A percentile compares a stretch with the other conserved stretches of the same genome.
These are phyloP conservation scores for Parochlus steinenii DNA, from an alignment of 2,888 invertebrate species.

Conservation along the genomic window DNA sequence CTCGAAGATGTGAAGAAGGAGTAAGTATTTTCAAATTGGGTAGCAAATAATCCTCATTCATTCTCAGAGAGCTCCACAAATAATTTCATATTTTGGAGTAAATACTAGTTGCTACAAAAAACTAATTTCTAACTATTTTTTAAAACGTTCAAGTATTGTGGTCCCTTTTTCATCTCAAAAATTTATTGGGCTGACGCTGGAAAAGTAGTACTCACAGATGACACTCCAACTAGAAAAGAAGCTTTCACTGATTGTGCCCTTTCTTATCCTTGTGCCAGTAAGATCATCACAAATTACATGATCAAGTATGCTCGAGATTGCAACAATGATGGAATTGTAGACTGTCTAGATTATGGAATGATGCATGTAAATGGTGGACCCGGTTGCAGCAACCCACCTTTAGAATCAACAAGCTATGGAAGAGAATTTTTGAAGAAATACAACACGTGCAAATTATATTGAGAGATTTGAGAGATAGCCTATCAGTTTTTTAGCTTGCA, in stretches of 20 bases:
- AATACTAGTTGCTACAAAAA: neutral
- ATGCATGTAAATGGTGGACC: conserved; percentile 42
- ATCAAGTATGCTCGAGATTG: conserved; percentile 43
- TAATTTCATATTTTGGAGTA: conserved; percentile 6
- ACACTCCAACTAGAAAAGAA: conserved; percentile 35
- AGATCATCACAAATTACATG: conserved; percentile 42
- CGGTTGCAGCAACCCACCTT: conserved; percentile 30
- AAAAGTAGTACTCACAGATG: conserved; percentile 38
- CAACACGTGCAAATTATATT: conserved; percentile 6
- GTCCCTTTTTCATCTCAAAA: conserved; percentile 42
- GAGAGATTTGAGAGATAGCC: neutral
- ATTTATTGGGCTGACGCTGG: conserved; percentile 50
- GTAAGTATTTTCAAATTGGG: no score
- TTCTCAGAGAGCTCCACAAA: no score
- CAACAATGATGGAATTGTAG: conserved; percentile 41
- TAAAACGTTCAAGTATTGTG: conserved; percentile 39
- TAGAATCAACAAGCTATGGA: neutral
- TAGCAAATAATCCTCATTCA: no score
- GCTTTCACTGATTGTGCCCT: conserved; percentile 46
- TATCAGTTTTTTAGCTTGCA: neutral
- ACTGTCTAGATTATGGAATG: conserved; percentile 48
- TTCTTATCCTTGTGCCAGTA: conserved; percentile 39
- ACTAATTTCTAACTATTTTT: neutral
- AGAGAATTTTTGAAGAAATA: conserved; percentile 5
- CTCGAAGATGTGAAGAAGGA: conserved; percentile 36